Base-by-base conservation (phyloP, 2,888 invertebrate species). In the Aelia acuminata region DNA sequence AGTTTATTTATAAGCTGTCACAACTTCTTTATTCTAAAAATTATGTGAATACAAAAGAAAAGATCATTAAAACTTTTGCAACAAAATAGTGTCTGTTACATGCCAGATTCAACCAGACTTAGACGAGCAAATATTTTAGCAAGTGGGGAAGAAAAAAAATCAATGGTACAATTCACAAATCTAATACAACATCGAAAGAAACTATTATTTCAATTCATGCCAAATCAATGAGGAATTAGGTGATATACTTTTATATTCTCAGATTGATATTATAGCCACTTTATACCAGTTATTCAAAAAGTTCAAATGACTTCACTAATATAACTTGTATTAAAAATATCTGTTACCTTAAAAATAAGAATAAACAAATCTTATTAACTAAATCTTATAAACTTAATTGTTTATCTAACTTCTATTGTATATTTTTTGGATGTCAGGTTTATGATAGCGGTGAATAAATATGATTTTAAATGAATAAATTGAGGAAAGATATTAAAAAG, bases 11-110 rank as follows among this genome's bases (percentile, higher is more conserved):
- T 57, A 85, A 85, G 85, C 85, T 50, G 48, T 85, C 85, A 50
- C 84, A 84, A 84, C 85, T 85, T 85, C 85, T 85, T 85, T 85
- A 85, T 85, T 85, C 85, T 85, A 85, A 85, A 85, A 85, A 85
- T 85, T 85, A 53, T 13, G 49, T 50, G 49, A 53, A 85, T 85
- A 85, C 85, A 85, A 85, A 85, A 85, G 85, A 85, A 85, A 53
- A 31, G 22, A 53, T 53, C 53, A 49, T 85, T 39, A 50, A 43
- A 85, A 53, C 49, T 53, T 85, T 85, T 85, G 85, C 85, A 85
- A 85, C 85, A 50, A 85, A 85, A 85, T 85, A 53, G 85, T 85
- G 85, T 85, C 85, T 18, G 26, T 85, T 85, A 57, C 50, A 49
- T 85, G 80, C 80, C 39, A 80, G 22, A 43, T 80, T 80, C 80